phyloP scores from a whole-genome alignment of 2,113 vertebrate species.

The Solenodon paradoxus region DNA sequence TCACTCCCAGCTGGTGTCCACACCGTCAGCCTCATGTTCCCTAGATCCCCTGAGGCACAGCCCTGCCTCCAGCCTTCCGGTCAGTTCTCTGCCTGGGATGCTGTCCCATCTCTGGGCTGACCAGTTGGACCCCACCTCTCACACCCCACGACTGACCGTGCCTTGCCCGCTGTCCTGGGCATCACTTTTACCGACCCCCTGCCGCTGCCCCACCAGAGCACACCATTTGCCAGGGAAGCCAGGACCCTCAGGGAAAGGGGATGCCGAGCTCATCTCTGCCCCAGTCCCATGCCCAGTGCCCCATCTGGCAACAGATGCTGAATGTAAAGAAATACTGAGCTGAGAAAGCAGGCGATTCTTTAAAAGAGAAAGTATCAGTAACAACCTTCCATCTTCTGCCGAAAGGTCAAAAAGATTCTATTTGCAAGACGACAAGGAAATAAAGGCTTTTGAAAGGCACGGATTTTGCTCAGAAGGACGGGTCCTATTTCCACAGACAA shows the following conservation, averaged over 20 bases:
- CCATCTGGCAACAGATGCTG: neutral
- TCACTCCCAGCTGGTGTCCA: too few relatives aligned
- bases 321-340: neutral
- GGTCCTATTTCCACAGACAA: conserved; percentile 56
- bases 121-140: neutral
- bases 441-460: conserved; percentile 37
- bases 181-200: too few relatives aligned
- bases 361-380: conserved; percentile 13
- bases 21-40: too few relatives aligned
- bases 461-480: conserved; percentile 35
- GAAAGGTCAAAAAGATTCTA: conserved; percentile 62
- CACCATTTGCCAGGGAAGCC: neutral
- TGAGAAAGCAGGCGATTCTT: neutral
- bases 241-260: neutral
- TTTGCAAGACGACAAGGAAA: conserved; percentile 30
- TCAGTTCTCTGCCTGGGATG: neutral
- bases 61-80: neutral
- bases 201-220: neutral
- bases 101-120: neutral
- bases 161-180: neutral
- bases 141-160: fast-evolving
- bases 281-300: neutral
- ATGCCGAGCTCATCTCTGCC: fast-evolving
- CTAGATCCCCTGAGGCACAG: too few relatives aligned
- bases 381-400: neutral